Conservation (phyloP, 2,113 vertebrate species). For the Salvelinus sp. region DNA sequence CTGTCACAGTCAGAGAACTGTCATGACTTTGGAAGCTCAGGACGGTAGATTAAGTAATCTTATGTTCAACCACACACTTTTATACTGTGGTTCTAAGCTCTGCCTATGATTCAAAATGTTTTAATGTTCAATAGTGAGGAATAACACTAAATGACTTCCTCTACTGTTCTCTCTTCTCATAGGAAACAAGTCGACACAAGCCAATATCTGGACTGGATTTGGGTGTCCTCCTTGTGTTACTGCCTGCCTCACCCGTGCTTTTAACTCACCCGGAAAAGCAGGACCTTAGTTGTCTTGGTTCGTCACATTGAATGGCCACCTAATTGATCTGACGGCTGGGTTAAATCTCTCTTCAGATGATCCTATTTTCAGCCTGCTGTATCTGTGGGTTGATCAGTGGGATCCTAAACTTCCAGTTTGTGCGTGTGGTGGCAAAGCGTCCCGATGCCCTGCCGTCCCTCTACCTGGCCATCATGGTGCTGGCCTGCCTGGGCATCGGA, state of each 20-base stretch:
- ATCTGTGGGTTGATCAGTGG: conserved; percentile 88
- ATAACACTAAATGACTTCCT: neutral
- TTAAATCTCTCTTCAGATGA: conserved; percentile 74
- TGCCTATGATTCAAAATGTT: neutral
- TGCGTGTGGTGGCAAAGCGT: conserved; percentile 80
- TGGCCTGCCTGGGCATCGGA: conserved; percentile 82
- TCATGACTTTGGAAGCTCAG: neutral
- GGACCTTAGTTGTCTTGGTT: conserved; percentile 41
- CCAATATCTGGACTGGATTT: conserved; percentile 1
- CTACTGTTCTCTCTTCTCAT: neutral
- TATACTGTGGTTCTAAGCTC: neutral
- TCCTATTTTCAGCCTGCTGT: conserved; percentile 88
- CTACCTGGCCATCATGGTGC: conserved; percentile 81
- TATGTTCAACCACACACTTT: neutral
- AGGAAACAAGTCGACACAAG: neutral
- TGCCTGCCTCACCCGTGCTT: conserved; percentile 10
- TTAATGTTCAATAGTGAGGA: neutral
- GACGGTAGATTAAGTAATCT: neutral
- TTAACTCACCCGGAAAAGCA: conserved; percentile 30
- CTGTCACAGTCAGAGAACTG: neutral
- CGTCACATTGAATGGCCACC: conserved; percentile 5
- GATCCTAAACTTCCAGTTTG: conserved; percentile 88
- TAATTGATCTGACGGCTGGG: conserved; percentile 26
- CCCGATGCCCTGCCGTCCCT: conserved; percentile 75
- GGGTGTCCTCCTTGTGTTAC: conserved; percentile 19